Percentiles rank a stretch among this genome's conserved stretches.
Conservation (phyloP, 2,888 invertebrate species). For the Noctua comes region DNA sequence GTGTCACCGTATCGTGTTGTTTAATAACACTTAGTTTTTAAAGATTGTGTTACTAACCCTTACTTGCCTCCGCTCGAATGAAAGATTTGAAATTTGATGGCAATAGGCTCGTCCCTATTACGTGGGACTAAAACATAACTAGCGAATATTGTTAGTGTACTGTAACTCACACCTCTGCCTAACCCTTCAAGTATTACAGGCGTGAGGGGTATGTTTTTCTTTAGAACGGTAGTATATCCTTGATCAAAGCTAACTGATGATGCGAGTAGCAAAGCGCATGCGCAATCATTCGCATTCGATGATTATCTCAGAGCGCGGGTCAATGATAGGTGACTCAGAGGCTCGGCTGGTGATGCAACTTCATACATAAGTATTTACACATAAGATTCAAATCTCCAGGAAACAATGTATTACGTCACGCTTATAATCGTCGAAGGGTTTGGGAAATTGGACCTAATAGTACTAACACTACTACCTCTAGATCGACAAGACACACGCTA, state of each 20-base stretch:
- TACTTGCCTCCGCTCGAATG: too few relatives aligned
- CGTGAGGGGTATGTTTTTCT: background rate
- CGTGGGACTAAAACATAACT: background rate
- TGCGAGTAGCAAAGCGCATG: slow-evolving; percentile 18
- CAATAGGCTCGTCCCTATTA: background rate
- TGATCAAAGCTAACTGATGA: slow-evolving; percentile 33
- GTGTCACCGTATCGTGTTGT: too few relatives aligned
- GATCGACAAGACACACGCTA: too few relatives aligned
- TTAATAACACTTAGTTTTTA: too few relatives aligned
- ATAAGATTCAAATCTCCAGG: background rate
- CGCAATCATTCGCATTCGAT: slow-evolving; percentile 46
- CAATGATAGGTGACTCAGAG: slow-evolving; percentile 53
- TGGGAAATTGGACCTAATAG: background rate
- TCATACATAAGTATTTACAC: slow-evolving; percentile 14
- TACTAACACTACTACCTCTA: background rate
- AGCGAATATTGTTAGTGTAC: background rate
- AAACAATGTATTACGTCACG: background rate
- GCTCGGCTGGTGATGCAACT: slow-evolving; percentile 22
- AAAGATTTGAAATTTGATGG: background rate
- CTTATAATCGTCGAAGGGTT: background rate
- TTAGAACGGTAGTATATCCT: slow-evolving; percentile 23
- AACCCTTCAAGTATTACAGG: background rate
- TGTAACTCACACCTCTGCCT: background rate
- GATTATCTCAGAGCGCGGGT: slow-evolving; percentile 46
- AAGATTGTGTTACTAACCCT: too few relatives aligned